Evolutionary conservation across 2,797 vertebrate genomes (phyloP).

Genomic region (Lacerta bilineata): DNA sequence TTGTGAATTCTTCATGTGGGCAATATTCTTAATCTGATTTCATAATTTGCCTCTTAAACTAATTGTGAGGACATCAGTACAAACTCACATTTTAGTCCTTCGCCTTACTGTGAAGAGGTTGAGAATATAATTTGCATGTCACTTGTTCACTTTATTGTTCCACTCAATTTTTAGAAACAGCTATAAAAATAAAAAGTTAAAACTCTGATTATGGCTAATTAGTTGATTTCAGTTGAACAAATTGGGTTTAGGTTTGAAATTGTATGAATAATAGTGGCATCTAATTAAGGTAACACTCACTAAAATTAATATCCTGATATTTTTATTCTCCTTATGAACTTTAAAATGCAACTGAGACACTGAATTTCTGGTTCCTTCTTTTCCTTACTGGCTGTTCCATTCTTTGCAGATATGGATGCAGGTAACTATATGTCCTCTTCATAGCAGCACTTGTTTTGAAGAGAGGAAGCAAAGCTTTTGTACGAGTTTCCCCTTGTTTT

Average conservation of each 20-base stretch:
- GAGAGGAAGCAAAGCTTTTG: constrained; percentile 67
- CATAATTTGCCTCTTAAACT: constrained; percentile 4
- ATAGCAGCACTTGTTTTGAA: constrained; percentile 77
- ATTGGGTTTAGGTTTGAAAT: constrained; percentile 44
- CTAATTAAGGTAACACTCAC: constrained; percentile 25
- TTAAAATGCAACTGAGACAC: constrained; percentile 82
- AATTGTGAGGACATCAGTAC: not conserved
- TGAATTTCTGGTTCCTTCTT: constrained; percentile 88
- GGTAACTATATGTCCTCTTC: constrained; percentile 89
- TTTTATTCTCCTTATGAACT: constrained; percentile 76
- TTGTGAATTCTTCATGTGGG: constrained; percentile 1
- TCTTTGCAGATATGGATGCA: constrained; percentile 99
- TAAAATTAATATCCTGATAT: constrained; percentile 62
- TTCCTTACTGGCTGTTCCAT: constrained; percentile 89
- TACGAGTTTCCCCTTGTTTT: constrained; percentile 66
- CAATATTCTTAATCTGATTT: not conserved
- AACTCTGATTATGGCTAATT: not conserved
- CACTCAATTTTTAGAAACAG: not conserved
- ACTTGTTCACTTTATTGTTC: not conserved
- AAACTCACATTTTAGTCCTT: not conserved
- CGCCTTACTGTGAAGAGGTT: constrained; percentile 3
- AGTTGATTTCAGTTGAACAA: constrained; percentile 11
- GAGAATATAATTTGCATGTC: constrained; percentile 3
- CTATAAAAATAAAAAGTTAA: not conserved
- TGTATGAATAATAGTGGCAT: not conserved